A percentile compares a stretch with the other conserved stretches of the same genome.
These are phyloP conservation scores for Rhineura floridana DNA, from an alignment of 2,113 vertebrate genomes.

Conservation along the genomic window DNA sequence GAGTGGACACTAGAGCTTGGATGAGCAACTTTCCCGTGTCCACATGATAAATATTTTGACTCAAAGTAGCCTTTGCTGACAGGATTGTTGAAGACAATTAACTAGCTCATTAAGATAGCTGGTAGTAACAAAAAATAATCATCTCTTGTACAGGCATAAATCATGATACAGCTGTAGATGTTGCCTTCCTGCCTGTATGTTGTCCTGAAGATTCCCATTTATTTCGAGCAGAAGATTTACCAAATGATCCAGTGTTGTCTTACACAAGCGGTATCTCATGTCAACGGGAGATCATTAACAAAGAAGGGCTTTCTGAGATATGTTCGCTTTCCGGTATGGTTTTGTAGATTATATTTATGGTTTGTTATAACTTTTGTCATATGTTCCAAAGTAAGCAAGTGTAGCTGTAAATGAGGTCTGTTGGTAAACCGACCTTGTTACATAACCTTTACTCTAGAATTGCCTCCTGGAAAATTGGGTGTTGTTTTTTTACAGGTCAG, in stretches of 20 bases:
- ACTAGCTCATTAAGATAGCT: background rate
- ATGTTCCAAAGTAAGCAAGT: background rate
- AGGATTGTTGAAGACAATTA: background rate
- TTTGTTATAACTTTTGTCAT: background rate
- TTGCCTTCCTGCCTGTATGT: conserved; percentile 79
- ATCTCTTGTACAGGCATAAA: conserved; percentile 82
- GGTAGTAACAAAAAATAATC: background rate
- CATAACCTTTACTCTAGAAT: background rate
- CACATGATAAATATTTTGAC: background rate
- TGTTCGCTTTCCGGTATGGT: conserved; percentile 75
- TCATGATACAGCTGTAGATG: conserved; percentile 83
- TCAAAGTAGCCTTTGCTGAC: background rate
- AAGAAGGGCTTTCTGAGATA: background rate
- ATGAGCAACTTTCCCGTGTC: conserved; percentile 5
- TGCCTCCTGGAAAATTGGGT: background rate
- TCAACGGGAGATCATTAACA: conserved; percentile 37
- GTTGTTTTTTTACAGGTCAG: background rate
- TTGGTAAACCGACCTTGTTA: background rate
- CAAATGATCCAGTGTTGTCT: conserved; percentile 76
- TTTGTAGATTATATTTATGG: background rate
- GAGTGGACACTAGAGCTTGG: background rate
- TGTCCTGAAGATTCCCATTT: conserved; percentile 74
- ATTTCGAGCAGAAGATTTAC: conserved; percentile 63
- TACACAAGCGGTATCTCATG: conserved; percentile 67
- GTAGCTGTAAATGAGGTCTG: background rate